phyloP scores from a whole-genome alignment of 2,113 vertebrate genomes.

The Seriola dumerili region DNA sequence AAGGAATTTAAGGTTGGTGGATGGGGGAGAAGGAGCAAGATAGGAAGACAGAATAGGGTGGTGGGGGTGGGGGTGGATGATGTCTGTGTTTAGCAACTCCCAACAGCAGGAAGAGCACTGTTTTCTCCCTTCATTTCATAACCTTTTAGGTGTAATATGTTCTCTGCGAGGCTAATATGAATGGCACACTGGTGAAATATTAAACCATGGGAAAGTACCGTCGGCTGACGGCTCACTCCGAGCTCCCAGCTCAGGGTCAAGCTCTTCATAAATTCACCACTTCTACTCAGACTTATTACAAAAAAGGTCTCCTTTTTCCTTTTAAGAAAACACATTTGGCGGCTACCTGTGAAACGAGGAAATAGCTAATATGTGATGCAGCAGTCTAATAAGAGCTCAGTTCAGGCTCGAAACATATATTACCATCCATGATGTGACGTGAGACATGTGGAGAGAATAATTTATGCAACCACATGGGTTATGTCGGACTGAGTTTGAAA shows the following conservation, averaged over 20 bases:
- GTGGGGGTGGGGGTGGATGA: conserved; percentile 9
- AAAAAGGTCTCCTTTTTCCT: conserved; percentile 26
- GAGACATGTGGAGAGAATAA: conserved; percentile 32
- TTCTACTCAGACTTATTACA: conserved; percentile 56
- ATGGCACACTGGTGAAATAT: conserved; percentile 75
- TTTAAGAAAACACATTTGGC: conserved; percentile 42
- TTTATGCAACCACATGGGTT: conserved; percentile 51
- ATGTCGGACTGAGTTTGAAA: conserved; percentile 40
- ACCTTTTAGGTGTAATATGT: conserved; percentile 64
- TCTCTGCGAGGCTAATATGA: conserved; percentile 60
- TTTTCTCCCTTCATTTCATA: conserved; percentile 65
- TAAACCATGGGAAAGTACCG: conserved; percentile 79
- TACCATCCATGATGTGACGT: conserved; percentile 51
- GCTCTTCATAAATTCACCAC: conserved; percentile 69
- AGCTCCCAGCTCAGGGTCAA: conserved; percentile 68
- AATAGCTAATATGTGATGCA: conserved; percentile 46
- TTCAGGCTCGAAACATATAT: conserved; percentile 55
- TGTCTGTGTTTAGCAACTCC: conserved; percentile 62
- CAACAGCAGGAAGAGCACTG: conserved; percentile 36
- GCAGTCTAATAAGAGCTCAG: conserved; percentile 39
- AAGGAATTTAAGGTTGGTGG: conserved; percentile 35
- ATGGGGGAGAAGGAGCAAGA: conserved; percentile 29
- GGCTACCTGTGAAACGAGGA: conserved; percentile 47
- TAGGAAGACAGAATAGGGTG: conserved; percentile 11
- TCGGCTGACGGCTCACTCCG: conserved; percentile 49